Percentiles rank a stretch among this genome's conserved stretches.
These are phyloP conservation scores for Arenaria interpres DNA, from an alignment of 2,113 vertebrate genomes.

Conservation along the genomic window DNA sequence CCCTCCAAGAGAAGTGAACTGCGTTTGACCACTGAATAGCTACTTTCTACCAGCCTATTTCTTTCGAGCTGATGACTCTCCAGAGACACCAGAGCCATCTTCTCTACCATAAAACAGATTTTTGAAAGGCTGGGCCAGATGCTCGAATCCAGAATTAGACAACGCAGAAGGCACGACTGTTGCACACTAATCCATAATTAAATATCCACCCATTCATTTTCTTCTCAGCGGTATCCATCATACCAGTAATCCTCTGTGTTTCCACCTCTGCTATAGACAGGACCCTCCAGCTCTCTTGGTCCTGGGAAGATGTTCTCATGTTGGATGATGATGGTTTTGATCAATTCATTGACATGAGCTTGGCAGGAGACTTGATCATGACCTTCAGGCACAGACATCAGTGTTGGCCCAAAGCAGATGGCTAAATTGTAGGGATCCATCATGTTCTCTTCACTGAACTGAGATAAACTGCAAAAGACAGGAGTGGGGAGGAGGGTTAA, in stretches of 20 bases:
- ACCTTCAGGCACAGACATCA: constrained; percentile 96
- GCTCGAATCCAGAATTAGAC: not conserved
- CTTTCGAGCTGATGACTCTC: not conserved
- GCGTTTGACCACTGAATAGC: not conserved
- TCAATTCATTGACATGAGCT: constrained; percentile 96
- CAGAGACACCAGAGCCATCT: not conserved
- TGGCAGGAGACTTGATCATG: constrained; percentile 98
- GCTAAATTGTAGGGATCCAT: constrained; percentile 99
- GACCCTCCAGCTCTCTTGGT: constrained; percentile 87
- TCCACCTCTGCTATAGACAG: constrained; percentile 85
- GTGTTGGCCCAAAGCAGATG: constrained; percentile 97
- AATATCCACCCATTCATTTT: not conserved
- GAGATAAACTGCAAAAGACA: constrained; percentile 85
- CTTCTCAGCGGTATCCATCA: not conserved
- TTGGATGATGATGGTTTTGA: constrained; percentile 99
- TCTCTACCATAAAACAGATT: not conserved
- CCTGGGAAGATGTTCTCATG: constrained; percentile 93
- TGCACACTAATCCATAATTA: not conserved
- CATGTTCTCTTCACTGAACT: constrained; percentile 99
- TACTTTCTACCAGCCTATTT: not conserved
- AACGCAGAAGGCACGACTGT: rapidly evolving
- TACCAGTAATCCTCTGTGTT: constrained; percentile 93
- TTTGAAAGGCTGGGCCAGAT: not conserved
- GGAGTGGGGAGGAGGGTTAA: not conserved
- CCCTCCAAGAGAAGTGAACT: not conserved